These are phyloP conservation scores for Diplodus sargus DNA, from an alignment of 2,797 vertebrate genomes.

Conservation along the genomic window DNA sequence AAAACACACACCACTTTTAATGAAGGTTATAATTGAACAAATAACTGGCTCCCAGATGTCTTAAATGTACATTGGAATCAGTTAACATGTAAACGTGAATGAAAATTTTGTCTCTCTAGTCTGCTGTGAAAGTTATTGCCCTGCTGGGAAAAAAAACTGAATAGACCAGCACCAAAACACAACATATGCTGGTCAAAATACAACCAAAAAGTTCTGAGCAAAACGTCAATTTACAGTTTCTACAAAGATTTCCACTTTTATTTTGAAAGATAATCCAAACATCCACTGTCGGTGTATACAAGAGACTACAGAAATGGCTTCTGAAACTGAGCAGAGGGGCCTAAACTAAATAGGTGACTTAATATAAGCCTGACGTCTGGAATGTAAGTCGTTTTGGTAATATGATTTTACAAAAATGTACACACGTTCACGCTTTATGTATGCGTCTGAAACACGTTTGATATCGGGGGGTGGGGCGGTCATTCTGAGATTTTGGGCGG, in stretches of 20 bases:
- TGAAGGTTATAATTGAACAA: neutral
- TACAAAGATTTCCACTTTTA: slow-evolving; percentile 3
- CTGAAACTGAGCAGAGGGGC: neutral
- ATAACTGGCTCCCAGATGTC: neutral
- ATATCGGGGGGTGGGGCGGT: fast-evolving
- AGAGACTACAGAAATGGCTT: slow-evolving; percentile 76
- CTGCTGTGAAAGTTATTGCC: neutral
- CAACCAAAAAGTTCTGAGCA: no score
- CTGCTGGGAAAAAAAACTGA: no score
- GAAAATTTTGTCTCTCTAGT: neutral
- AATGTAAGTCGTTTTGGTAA: neutral
- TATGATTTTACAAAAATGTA: fast-evolving
- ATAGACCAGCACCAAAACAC: no score
- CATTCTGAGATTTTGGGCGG: neutral
- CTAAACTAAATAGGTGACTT: slow-evolving; percentile 38
- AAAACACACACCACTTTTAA: neutral
- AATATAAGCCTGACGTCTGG: slow-evolving; percentile 34
- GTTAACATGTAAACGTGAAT: neutral
- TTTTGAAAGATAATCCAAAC: slow-evolving; percentile 1
- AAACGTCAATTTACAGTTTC: neutral
- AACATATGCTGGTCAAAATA: neutral
- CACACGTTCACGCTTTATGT: fast-evolving
- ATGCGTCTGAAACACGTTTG: fast-evolving
- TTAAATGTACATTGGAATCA: neutral
- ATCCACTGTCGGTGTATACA: neutral